A percentile compares a stretch with the other conserved stretches of the same genome.
These are phyloP conservation scores for Sinella curviseta DNA, from an alignment of 1,140 invertebrate genomes.

Conservation along the genomic window DNA sequence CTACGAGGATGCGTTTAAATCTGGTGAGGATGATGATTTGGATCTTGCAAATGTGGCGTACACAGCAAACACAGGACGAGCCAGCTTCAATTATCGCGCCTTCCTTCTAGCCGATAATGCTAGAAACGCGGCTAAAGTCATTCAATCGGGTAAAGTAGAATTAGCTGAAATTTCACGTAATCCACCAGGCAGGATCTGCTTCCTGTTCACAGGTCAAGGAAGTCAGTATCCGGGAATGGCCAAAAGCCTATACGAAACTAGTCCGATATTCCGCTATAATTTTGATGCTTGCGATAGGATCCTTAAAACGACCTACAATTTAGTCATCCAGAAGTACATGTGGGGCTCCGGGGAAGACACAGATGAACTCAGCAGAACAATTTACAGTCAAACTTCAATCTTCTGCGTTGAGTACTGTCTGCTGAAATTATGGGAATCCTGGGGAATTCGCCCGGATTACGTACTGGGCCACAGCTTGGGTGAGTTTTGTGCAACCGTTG, in stretches of 20 bases:
- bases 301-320: not conserved
- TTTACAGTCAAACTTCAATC: constrained; percentile 38
- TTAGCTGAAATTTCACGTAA: constrained; percentile 24
- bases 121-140: not conserved
- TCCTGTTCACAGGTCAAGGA: constrained; percentile 43
- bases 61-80: constrained; percentile 30
- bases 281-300: constrained; percentile 5
- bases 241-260: constrained; percentile 28
- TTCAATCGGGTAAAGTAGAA: not conserved
- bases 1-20: not conserved
- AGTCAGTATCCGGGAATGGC: constrained; percentile 41
- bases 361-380: constrained; percentile 9
- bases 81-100: constrained; percentile 28
- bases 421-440: constrained; percentile 33
- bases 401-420: constrained; percentile 41
- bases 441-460: constrained; percentile 29
- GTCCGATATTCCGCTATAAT: constrained; percentile 23
- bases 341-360: not conserved
- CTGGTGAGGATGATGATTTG: not conserved
- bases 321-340: not conserved
- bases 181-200: not conserved
- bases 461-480: constrained; percentile 42
- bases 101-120: constrained; percentile 25
- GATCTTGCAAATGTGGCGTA: constrained; percentile 29
- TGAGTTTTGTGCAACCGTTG: constrained; percentile 36